Conservation (phyloP, 2,797 vertebrate genomes). For the Toxotes lorentzi region DNA sequence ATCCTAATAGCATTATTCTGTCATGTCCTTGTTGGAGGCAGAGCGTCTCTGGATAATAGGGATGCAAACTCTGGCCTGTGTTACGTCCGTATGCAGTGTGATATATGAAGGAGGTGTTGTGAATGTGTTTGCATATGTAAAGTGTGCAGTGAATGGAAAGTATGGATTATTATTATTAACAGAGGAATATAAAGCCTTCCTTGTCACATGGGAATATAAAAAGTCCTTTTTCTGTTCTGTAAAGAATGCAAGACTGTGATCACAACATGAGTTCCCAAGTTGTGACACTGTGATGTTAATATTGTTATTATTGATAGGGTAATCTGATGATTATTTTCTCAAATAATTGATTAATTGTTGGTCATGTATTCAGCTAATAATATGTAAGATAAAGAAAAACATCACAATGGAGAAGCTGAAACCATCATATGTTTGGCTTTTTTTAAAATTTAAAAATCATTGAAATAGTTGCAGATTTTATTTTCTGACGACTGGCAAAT, state of each 20-base stretch:
- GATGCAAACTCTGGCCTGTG: neutral
- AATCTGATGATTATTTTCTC: too few species aligned
- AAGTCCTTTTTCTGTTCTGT: neutral
- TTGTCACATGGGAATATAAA: conserved; percentile 2
- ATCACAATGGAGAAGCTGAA: neutral
- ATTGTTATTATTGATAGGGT: too few species aligned
- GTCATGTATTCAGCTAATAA: neutral
- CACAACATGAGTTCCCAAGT: too few species aligned
- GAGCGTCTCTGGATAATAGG: neutral
- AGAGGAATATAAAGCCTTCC: neutral
- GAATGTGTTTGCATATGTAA: conserved; percentile 6
- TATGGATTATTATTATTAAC: neutral
- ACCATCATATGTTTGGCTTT: neutral
- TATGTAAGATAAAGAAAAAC: neutral
- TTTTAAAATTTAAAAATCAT: neutral
- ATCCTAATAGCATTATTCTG: conserved; percentile 11
- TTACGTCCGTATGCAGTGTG: neutral
- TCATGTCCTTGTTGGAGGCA: conserved; percentile 2
- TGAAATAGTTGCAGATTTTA: neutral
- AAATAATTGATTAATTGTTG: neutral
- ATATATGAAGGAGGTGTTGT: neutral
- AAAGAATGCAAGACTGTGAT: neutral
- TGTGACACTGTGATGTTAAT: neutral
- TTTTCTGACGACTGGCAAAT: neutral
- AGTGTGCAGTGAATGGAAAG: conserved; percentile 3